Evolutionary conservation across 2,797 vertebrate species (phyloP).

Genomic region (Morus bassanus): DNA sequence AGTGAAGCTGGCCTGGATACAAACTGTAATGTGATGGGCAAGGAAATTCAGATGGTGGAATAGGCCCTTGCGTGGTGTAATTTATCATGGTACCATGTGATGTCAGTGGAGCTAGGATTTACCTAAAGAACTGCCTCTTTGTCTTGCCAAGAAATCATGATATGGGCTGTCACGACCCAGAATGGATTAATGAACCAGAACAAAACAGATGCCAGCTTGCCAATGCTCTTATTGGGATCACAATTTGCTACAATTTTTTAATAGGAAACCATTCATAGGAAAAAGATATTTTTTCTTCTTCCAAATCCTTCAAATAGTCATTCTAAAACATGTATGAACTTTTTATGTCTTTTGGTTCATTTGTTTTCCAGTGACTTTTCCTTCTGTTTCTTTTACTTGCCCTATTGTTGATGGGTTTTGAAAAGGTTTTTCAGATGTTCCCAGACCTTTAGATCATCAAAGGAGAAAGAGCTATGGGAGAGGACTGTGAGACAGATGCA

Average conservation of each 20-base stretch:
- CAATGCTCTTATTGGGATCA: not conserved
- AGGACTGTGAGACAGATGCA: not conserved
- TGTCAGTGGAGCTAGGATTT: not conserved
- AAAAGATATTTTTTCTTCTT: not conserved
- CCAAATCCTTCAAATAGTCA: not conserved
- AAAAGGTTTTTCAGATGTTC: not conserved
- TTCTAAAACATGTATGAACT: not conserved
- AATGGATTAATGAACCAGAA: slow-evolving; percentile 10
- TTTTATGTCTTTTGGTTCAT: not conserved
- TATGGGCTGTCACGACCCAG: not conserved
- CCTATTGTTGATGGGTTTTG: not conserved
- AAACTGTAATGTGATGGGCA: not conserved
- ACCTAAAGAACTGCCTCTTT: not conserved
- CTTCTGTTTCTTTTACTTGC: not conserved
- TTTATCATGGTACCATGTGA: not conserved
- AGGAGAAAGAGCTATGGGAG: not conserved
- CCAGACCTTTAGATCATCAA: not conserved
- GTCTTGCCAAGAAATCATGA: slow-evolving; percentile 7
- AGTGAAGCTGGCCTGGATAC: not conserved
- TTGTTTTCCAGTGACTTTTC: not conserved
- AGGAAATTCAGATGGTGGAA: not conserved
- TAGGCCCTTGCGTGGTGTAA: not conserved
- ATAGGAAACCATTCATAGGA: not conserved
- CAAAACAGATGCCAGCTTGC: not conserved
- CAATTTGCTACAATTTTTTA: not conserved